These are phyloP conservation scores for Mythimna loreyi DNA, from an alignment of 2,888 invertebrate species.

Conservation along the genomic window DNA sequence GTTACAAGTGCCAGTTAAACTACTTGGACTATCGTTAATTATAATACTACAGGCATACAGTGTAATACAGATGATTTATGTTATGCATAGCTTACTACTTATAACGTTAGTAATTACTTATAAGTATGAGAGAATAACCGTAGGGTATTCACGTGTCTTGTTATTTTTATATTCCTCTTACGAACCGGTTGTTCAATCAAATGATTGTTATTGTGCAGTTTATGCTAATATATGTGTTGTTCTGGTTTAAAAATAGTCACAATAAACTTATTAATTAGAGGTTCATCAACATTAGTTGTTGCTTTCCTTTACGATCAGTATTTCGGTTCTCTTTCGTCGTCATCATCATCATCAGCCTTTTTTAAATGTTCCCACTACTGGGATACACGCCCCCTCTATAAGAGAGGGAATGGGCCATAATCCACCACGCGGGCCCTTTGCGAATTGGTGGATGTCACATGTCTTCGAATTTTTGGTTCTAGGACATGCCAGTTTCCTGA, in stretches of 20 bases:
- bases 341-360: too few species aligned
- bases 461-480: too few species aligned
- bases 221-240: slow-evolving; percentile 5
- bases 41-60: slow-evolving; percentile 1
- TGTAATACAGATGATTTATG: background rate
- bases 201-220: slow-evolving; percentile 5
- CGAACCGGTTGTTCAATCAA: slow-evolving; percentile 7
- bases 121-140: slow-evolving; percentile 10
- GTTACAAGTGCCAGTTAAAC: background rate
- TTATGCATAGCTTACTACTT: background rate
- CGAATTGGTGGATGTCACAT: too few species aligned
- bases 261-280: background rate
- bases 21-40: background rate
- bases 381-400: too few species aligned
- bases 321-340: too few species aligned
- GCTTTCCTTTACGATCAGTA: too few species aligned
- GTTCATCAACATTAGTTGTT: background rate
- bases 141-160: background rate
- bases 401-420: too few species aligned
- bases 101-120: slow-evolving; percentile 7
- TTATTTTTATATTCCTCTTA: slow-evolving; percentile 11
- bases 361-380: too few species aligned
- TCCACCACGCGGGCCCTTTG: too few species aligned
- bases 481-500: too few species aligned
- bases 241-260: background rate